A percentile compares a stretch with the other conserved stretches of the same genome.
phyloP scores from a whole-genome alignment of 2,888 invertebrate species.

The Ernsta delagoae region DNA sequence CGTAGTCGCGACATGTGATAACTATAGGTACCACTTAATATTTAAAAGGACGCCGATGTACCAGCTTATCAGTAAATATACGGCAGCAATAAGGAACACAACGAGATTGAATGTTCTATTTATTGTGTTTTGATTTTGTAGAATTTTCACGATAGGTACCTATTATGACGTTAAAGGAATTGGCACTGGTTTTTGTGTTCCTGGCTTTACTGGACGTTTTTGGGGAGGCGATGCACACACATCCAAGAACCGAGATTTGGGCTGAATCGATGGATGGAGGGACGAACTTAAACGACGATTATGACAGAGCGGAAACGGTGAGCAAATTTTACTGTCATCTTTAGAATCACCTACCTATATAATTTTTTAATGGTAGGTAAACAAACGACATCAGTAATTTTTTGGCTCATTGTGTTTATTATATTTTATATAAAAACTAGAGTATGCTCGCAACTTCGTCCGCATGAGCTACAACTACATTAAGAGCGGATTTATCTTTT shows the following conservation, averaged over 20 bases:
- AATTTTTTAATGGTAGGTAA: too few relatives aligned
- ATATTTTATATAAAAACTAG: too few relatives aligned
- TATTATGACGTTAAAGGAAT: constrained; percentile 43
- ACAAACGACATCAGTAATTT: too few relatives aligned
- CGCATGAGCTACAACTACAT: too few relatives aligned
- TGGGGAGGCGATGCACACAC: constrained; percentile 55
- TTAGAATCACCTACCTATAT: too few relatives aligned
- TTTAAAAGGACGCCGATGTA: constrained; percentile 56
- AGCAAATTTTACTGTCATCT: constrained; percentile 7
- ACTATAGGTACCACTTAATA: constrained; percentile 41
- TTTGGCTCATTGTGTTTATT: too few relatives aligned
- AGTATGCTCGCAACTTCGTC: too few relatives aligned
- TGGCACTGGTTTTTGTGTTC: constrained; percentile 44
- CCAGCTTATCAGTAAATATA: constrained; percentile 49
- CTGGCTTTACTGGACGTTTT: constrained; percentile 41
- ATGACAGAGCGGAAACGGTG: constrained; percentile 13
- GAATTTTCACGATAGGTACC: background rate
- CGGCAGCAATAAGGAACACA: constrained; percentile 37
- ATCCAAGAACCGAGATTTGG: constrained; percentile 46
- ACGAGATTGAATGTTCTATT: constrained; percentile 1
- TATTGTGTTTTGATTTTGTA: background rate
- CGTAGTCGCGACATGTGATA: constrained; percentile 48
- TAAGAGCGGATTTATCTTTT: too few relatives aligned
- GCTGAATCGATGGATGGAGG: constrained; percentile 12
- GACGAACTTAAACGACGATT: background rate